phyloP scores from a whole-genome alignment of 2,888 invertebrate species.

The Xanthia togata region DNA sequence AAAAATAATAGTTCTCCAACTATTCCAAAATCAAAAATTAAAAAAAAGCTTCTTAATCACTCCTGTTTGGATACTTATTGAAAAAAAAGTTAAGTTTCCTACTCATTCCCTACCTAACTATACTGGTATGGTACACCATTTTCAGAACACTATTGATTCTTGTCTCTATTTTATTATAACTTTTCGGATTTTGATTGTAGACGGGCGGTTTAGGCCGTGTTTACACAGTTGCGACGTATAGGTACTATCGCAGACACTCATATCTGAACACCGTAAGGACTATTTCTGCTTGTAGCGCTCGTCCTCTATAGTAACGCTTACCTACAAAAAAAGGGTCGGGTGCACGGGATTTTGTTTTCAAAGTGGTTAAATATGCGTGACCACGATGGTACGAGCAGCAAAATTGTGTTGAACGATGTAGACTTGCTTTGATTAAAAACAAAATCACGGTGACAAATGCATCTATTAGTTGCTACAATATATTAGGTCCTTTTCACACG shows the following conservation, averaged over 20 bases:
- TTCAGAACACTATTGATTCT: background rate
- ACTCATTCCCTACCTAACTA: background rate
- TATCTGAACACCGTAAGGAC: no score
- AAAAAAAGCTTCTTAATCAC: background rate
- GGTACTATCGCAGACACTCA: background rate
- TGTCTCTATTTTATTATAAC: background rate
- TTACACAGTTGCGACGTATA: background rate
- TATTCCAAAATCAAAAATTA: background rate
- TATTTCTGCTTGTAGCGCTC: no score
- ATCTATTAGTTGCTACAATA: no score
- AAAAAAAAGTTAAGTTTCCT: background rate
- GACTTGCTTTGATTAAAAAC: background rate
- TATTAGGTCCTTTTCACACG: background rate
- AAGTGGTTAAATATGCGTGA: no score
- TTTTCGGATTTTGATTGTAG: background rate
- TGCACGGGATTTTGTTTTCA: no score
- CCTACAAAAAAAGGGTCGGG: no score
- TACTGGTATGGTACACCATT: background rate
- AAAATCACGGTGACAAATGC: background rate
- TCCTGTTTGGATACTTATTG: background rate
- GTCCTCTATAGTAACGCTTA: no score
- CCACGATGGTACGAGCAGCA: background rate
- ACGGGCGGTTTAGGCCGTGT: background rate
- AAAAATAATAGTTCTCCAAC: background rate
- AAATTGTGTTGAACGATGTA: background rate